Base-by-base conservation (phyloP, 1,140 invertebrate genomes). In the Drosophila bifasciata region DNA sequence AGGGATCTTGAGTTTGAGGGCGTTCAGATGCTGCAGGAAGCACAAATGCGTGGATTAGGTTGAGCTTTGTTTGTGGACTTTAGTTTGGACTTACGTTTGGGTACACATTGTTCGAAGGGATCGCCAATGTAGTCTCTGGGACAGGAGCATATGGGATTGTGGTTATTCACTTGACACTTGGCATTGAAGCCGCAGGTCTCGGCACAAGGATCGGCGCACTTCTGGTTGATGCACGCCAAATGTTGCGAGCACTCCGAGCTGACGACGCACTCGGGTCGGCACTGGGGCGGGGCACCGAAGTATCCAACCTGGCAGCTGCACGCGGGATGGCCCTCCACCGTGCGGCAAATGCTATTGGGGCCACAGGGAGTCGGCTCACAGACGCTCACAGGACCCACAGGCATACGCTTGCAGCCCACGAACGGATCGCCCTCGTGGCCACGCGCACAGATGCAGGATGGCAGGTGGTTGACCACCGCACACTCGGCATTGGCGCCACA, bases 121-220 rank as follows among this genome's bases (percentile, higher is more conserved):
- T 97, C 96, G n/a, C 96, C 96, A 2, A 94, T 93, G 53, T 93
- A 94, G 15, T 94, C 93, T 36, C 94, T 93, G 52, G 95, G 94
- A 90, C 97, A 98, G 55, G 95, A 95, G 72, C 97, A 97, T 49
- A 97, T 96, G 0, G 96, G 96, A 90, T 96, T 96, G 84, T 97
- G 97, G 79, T 96, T 96, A 52, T 95, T 93, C 0, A 97, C 96
- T 78, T 95, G 94, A 67, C 96, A 97, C 36, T 94, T 92, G 28
- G 96, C 95, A 76, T 96, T 95, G 11, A 95, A 92, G 4, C 96
- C 96, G 89, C 96, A 98, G 7, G 95, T 95, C 48, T 95, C 95
- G 13, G 93, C 92, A 76, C 97, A 98, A 5, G 97, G 97, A 92
- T 97, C 96, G 51, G 92, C 93, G 88, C 96, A 97, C 89, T 96